Conservation (phyloP, 2,888 invertebrate species). For the Eugnorisma glareosa region DNA sequence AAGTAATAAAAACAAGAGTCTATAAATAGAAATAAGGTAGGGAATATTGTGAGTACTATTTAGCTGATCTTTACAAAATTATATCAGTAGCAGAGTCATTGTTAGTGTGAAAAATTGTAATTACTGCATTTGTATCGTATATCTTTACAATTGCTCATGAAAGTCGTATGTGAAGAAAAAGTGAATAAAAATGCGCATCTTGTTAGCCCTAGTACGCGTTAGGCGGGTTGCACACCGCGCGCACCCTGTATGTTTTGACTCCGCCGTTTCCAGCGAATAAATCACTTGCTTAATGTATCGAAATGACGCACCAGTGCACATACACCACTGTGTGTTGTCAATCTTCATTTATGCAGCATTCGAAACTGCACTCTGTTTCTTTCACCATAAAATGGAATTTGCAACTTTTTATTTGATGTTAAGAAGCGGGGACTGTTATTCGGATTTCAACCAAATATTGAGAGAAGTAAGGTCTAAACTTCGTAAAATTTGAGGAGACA, state of each 20-base stretch:
- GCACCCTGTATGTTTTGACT: constrained; percentile 87
- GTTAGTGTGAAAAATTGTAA: constrained; percentile 38
- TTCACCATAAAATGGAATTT: constrained; percentile 19
- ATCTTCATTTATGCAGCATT: constrained; percentile 69
- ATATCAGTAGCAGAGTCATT: constrained; percentile 28
- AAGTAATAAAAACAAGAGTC: too few relatives aligned
- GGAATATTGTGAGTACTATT: background rate
- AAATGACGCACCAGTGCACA: constrained; percentile 82
- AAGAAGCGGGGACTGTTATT: background rate
- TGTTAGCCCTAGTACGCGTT: constrained; percentile 73
- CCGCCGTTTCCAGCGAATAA: constrained; percentile 86
- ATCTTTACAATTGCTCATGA: constrained; percentile 34
- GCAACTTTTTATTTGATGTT: background rate
- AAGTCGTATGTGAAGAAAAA: constrained; percentile 35
- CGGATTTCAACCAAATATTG: constrained; percentile 23
- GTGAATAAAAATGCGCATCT: constrained; percentile 44
- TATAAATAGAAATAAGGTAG: background rate
- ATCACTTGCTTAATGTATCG: constrained; percentile 90
- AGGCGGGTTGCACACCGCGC: constrained; percentile 69
- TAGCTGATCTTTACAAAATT: background rate
- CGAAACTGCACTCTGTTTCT: constrained; percentile 65
- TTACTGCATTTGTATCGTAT: constrained; percentile 17
- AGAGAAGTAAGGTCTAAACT: constrained; percentile 31
- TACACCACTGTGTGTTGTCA: constrained; percentile 74
- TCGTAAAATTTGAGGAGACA: constrained; percentile 64